A percentile compares a stretch with the other conserved stretches of the same genome.
These are phyloP conservation scores for Eufriesea mexicana DNA, from an alignment of 1,140 invertebrate species.

Conservation along the genomic window DNA sequence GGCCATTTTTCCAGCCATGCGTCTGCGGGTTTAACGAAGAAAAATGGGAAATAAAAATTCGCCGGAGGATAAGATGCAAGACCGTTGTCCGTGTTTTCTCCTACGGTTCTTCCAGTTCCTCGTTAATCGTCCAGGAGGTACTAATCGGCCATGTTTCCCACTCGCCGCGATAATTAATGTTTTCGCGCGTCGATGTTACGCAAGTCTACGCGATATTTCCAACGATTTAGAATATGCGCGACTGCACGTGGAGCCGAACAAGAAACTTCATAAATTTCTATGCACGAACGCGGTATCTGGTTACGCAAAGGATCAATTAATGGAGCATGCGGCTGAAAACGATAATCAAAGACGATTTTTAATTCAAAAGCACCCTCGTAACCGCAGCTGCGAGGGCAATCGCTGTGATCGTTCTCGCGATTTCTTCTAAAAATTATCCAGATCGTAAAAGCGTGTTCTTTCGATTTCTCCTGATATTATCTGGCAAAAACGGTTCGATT, in stretches of 20 bases:
- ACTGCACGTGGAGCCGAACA: background rate
- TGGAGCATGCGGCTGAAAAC: background rate
- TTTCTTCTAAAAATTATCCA: no score
- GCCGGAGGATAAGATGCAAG: background rate
- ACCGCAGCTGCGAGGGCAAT: no score
- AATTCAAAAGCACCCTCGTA: background rate
- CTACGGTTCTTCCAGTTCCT: background rate
- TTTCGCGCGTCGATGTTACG: constrained; percentile 26
- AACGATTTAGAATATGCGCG: constrained; percentile 1
- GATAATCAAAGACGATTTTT: background rate
- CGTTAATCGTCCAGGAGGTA: constrained; percentile 1
- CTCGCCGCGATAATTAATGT: constrained; percentile 32
- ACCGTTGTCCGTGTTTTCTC: background rate
- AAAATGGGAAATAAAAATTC: constrained; percentile 1
- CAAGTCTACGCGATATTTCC: background rate
- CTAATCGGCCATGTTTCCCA: constrained; percentile 21
- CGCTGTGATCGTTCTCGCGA: no score
- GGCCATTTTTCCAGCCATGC: no score
- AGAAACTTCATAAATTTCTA: constrained; percentile 14
- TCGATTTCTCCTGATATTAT: no score
- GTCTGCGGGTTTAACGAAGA: background rate
- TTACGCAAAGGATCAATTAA: constrained; percentile 28
- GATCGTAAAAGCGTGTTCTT: no score
- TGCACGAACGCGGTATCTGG: background rate
- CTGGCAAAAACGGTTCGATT: no score